Percentiles rank a stretch among this genome's conserved stretches.
Conservation (phyloP, 2,888 invertebrate genomes). For the Cloeon dipterum region DNA sequence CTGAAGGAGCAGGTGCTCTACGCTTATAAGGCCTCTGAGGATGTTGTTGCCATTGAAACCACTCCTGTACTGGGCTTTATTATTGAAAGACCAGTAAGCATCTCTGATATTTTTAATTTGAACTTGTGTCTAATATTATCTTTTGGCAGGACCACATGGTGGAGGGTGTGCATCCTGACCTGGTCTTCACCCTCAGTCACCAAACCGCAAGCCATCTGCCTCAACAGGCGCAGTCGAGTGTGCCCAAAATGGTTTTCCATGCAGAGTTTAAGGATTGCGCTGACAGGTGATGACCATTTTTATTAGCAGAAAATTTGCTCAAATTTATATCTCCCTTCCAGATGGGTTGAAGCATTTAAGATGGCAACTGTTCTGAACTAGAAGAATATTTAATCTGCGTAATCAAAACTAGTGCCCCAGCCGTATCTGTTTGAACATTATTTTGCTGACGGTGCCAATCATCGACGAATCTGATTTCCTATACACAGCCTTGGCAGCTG, state of each 20-base stretch:
- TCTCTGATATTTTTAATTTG: conserved; percentile 2
- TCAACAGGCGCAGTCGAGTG: conserved; percentile 24
- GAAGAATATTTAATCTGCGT: no score
- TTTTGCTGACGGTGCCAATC: no score
- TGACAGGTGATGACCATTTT: no score
- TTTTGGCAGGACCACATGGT: conserved; percentile 11
- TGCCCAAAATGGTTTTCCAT: conserved; percentile 20
- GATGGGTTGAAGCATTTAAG: no score
- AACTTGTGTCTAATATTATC: conserved; percentile 5
- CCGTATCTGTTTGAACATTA: no score
- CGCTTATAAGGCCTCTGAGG: conserved; percentile 27
- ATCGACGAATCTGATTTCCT: no score
- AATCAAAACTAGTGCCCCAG: no score
- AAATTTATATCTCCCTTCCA: no score
- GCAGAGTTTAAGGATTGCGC: no score
- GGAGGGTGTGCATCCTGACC: conserved; percentile 20
- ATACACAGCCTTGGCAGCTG: no score
- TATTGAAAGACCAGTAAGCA: conserved; percentile 9
- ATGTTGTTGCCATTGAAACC: conserved; percentile 24
- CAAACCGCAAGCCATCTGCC: conserved; percentile 19
- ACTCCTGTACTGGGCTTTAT: conserved; percentile 26
- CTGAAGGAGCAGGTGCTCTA: conserved; percentile 27
- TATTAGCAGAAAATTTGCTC: no score
- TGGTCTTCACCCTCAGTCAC: conserved; percentile 24
- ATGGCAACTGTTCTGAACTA: no score